Conservation (phyloP, 2,888 invertebrate genomes). For the Drosophila seclusa region DNA sequence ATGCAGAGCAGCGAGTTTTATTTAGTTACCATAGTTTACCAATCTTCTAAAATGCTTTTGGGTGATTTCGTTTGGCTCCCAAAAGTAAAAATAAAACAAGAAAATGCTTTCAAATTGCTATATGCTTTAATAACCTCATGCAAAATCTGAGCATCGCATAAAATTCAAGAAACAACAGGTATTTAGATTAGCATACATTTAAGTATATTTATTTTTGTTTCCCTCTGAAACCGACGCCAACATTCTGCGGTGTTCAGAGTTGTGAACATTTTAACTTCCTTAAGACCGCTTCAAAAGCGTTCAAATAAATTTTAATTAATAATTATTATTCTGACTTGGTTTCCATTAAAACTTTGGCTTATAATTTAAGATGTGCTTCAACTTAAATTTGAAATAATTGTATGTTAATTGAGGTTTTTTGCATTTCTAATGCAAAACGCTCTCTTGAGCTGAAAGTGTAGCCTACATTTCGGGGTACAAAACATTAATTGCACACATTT, state of each 20-base stretch:
- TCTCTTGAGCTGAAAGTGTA: constrained; percentile 31
- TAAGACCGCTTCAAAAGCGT: neutral
- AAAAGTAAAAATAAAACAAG: neutral
- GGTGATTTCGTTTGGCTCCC: constrained; percentile 8
- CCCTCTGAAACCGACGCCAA: neutral
- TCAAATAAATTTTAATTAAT: constrained; percentile 4
- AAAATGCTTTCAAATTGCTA: neutral
- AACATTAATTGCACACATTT: constrained; percentile 38
- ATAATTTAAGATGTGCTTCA: neutral
- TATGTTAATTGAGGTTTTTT: neutral
- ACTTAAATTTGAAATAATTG: neutral
- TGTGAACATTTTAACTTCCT: neutral
- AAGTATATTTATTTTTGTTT: neutral
- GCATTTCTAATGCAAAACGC: neutral
- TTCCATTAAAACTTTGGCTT: neutral
- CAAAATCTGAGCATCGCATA: neutral
- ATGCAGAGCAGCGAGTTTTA: neutral
- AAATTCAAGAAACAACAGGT: neutral
- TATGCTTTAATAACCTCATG: neutral
- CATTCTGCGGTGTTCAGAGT: neutral
- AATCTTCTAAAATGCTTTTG: constrained; percentile 39
- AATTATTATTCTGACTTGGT: constrained; percentile 1
- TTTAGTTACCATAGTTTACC: constrained; percentile 20
- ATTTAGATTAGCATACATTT: neutral
- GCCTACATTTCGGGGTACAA: constrained; percentile 57